Evolutionary conservation across 2,888 invertebrate species (phyloP), one percentile per base, ranked within the genome.

Genomic region (Pyrgus malvae): DNA sequence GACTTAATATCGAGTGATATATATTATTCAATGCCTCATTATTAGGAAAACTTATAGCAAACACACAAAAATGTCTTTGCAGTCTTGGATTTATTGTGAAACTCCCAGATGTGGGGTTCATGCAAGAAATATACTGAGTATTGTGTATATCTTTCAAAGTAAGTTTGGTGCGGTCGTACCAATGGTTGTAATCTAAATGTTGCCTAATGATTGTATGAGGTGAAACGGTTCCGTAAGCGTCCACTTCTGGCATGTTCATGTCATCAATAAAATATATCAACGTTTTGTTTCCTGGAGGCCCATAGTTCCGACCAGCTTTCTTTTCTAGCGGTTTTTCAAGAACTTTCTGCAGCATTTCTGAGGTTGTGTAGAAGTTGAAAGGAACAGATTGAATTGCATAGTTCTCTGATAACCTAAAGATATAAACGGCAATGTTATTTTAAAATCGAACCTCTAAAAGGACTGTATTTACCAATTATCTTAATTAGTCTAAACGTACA

Each of bases 21-120:
- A 99, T 99, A 29, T 93, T 94, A 55, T 94, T 94, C 56, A 98
- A 89, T 0, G 98, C 95, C 44, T 99, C 98, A 6, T 82, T 75
- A 62, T 95, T 95, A 0, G 97, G 97, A 65, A 94, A 94, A 78
- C 94, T 95, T 29, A 97, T 94, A 2, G 97, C 96, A 75, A 97
- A 96, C 0, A 97, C 96, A 69, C 96, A 94, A 74, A 97, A 97
- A 77, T 97, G 97, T 46, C 97, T 91, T 77, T 98, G 98, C 6
- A 99, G 91, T 61, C 99, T 92, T 0, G 98, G 97, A 89, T 98
- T 98, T 62, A 99, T 98, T 2, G 98, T 98, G 72, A 99, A 99
- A 73, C 97, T 98, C 42, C 99, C 99, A 19, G 98, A 98, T 0
- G 98, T 98, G 0, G 99, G 99, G 87, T 99, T 99, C 98, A 99